phyloP scores from a whole-genome alignment of 2,113 vertebrate species.

The Reinhardtius hippoglossoides region DNA sequence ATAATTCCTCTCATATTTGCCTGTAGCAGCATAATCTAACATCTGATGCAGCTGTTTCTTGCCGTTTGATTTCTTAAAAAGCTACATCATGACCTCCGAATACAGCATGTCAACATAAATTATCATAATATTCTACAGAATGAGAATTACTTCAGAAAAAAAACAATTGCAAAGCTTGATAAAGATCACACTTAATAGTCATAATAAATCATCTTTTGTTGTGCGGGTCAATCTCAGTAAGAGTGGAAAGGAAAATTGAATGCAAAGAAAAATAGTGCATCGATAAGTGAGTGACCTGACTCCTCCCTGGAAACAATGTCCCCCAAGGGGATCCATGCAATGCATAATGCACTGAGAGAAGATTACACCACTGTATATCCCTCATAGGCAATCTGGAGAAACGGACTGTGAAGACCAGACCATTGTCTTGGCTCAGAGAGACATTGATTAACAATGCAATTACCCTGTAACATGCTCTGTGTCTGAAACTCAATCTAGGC shows the following conservation, averaged over 20 bases:
- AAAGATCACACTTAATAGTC: constrained; percentile 15
- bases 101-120: neutral
- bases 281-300: constrained; percentile 68
- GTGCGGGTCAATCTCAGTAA: constrained; percentile 20
- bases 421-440: constrained; percentile 77
- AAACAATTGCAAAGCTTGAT: neutral
- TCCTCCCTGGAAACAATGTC: constrained; percentile 54
- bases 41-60: constrained; percentile 41
- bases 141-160: neutral
- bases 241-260: constrained; percentile 43
- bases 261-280: constrained; percentile 52
- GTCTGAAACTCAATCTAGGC: constrained; percentile 81
- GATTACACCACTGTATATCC: constrained; percentile 76
- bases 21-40: constrained; percentile 46
- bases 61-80: constrained; percentile 18
- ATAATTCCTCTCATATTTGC: constrained; percentile 47
- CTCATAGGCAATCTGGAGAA: constrained; percentile 73
- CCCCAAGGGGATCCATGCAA: constrained; percentile 49
- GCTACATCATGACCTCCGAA: constrained; percentile 6
- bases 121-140: constrained; percentile 9
- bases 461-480: constrained; percentile 81
- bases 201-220: constrained; percentile 11
- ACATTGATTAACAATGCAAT: constrained; percentile 87
- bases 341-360: constrained; percentile 72
- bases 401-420: constrained; percentile 63